Conservation (phyloP, 2,888 invertebrate genomes). For the Microplitis deprimator region DNA sequence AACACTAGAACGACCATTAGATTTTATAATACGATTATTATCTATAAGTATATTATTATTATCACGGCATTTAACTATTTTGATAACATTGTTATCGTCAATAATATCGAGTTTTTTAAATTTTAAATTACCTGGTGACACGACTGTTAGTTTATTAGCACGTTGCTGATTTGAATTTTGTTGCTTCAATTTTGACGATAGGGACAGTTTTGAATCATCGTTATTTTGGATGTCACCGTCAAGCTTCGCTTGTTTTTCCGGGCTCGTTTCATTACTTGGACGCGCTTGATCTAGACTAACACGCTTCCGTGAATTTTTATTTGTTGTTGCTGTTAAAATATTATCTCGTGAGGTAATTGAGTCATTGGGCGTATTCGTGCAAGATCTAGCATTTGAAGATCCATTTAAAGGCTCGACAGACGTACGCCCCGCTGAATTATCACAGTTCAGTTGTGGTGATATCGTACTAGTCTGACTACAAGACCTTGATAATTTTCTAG, state of each 20-base stretch:
- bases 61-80: constrained; percentile 48
- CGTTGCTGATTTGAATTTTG: constrained; percentile 21
- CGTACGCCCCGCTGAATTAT: constrained; percentile 65
- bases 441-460: constrained; percentile 68
- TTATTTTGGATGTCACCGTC: constrained; percentile 40
- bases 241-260: constrained; percentile 66
- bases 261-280: constrained; percentile 61
- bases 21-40: constrained; percentile 3
- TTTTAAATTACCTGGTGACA: constrained; percentile 59
- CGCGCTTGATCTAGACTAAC: constrained; percentile 55
- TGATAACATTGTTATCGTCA: constrained; percentile 18
- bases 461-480: constrained; percentile 49
- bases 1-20: constrained; percentile 9
- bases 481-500: constrained; percentile 48
- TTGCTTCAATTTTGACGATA: constrained; percentile 14
- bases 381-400: constrained; percentile 34
- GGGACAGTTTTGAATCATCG: constrained; percentile 15
- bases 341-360: not conserved
- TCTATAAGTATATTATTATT: constrained; percentile 39
- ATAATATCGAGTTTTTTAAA: constrained; percentile 54
- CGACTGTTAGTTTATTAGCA: constrained; percentile 58
- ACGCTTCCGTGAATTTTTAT: constrained; percentile 65
- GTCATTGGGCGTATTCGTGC: constrained; percentile 50
- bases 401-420: constrained; percentile 57
- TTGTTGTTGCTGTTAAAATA: constrained; percentile 37